phyloP scores from a whole-genome alignment of 2,888 invertebrate species.

The Dorcus hopei region DNA sequence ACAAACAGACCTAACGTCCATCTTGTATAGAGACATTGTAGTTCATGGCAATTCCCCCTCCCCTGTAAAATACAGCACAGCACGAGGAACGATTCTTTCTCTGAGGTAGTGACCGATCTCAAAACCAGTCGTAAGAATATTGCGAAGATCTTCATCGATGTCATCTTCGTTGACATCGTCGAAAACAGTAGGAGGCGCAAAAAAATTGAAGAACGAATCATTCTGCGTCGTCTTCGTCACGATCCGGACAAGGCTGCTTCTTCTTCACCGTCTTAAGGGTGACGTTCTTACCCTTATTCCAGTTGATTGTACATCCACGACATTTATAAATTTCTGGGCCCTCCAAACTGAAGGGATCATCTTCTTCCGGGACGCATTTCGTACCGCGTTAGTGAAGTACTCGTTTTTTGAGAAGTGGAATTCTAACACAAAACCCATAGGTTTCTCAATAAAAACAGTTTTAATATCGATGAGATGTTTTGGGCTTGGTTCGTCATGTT shows the following conservation, averaged over 20 bases:
- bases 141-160: slow-evolving; percentile 83
- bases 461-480: slow-evolving; percentile 81
- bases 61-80: slow-evolving; percentile 95
- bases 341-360: slow-evolving; percentile 85
- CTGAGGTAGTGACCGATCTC: slow-evolving; percentile 98
- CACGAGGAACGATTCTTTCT: slow-evolving; percentile 95
- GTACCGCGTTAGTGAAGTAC: slow-evolving; percentile 81
- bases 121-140: slow-evolving; percentile 88
- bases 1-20: too few species aligned
- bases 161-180: slow-evolving; percentile 76
- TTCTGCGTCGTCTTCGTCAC: slow-evolving; percentile 93
- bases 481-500: too few species aligned
- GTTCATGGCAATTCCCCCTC: too few species aligned
- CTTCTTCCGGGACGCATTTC: slow-evolving; percentile 84
- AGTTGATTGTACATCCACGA: slow-evolving; percentile 92
- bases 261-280: slow-evolving; percentile 95
- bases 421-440: slow-evolving; percentile 78
- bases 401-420: slow-evolving; percentile 92
- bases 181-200: slow-evolving; percentile 82
- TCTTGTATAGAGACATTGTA: too few species aligned
- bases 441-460: slow-evolving; percentile 63
- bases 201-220: slow-evolving; percentile 99
- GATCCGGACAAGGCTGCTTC: slow-evolving; percentile 93
- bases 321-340: slow-evolving; percentile 92
- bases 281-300: slow-evolving; percentile 97